phyloP scores from a whole-genome alignment of 2,797 vertebrate species.

The Echeneis naucrates region DNA sequence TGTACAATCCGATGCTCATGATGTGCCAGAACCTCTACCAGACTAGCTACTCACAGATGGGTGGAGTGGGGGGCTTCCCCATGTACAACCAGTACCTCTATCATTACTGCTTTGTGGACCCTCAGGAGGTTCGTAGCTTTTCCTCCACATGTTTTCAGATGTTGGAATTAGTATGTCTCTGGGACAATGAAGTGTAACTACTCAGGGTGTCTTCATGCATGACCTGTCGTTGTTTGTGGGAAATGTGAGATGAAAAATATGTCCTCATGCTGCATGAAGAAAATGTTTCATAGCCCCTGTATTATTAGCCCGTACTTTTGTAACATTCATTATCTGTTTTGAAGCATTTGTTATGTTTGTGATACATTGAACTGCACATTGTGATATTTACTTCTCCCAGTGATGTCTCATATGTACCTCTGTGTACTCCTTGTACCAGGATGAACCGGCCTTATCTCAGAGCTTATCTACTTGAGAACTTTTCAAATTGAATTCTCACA shows the following conservation, averaged over 20 bases:
- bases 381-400: conserved; percentile 9
- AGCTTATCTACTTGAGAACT: conserved; percentile 38
- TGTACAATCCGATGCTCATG: conserved; percentile 88
- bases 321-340: background rate
- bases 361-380: background rate
- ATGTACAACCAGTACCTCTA: conserved; percentile 91
- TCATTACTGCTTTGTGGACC: conserved; percentile 94
- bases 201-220: background rate
- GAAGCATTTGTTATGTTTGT: conserved; percentile 3
- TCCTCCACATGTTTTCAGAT: background rate
- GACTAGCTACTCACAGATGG: conserved; percentile 80
- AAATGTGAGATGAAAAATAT: background rate
- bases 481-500: conserved; percentile 21
- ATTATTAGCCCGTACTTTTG: background rate
- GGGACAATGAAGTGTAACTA: background rate
- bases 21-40: conserved; percentile 88
- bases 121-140: conserved; percentile 88
- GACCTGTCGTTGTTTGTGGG: background rate
- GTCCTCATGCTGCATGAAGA: background rate
- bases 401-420: background rate
- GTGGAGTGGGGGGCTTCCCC: conserved; percentile 84
- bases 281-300: background rate
- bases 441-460: conserved; percentile 28
- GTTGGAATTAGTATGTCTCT: background rate
- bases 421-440: conserved; percentile 29